Evolutionary conservation across 2,888 invertebrate genomes (phyloP).

Genomic region (Metellina segmentata): DNA sequence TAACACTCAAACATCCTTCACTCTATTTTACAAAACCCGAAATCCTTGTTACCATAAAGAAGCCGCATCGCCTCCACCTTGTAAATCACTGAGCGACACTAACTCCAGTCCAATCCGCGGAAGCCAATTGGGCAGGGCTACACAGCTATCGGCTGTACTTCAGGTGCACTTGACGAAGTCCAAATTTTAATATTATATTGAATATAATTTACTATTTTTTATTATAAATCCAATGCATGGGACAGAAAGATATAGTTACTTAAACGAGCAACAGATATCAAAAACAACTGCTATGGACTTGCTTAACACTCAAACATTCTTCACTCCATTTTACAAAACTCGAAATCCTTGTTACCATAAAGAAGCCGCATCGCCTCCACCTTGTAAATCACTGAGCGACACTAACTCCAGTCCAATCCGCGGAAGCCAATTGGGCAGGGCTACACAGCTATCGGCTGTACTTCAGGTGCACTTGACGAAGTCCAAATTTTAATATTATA

Average conservation of each 20-base stretch:
- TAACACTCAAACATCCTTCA: neutral
- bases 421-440: neutral
- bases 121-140: too few relatives aligned
- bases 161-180: neutral
- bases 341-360: neutral
- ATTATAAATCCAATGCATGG: neutral
- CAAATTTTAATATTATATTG: too few relatives aligned
- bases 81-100: constrained; percentile 8
- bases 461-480: neutral
- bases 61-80: neutral
- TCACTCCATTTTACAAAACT: neutral
- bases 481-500: too few relatives aligned
- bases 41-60: neutral
- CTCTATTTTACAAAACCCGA: neutral
- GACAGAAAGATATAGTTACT: too few relatives aligned
- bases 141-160: too few relatives aligned
- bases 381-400: constrained; percentile 2
- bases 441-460: too few relatives aligned
- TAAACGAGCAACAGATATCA: too few relatives aligned
- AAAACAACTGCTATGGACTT: too few relatives aligned
- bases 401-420: too few relatives aligned
- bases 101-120: too few relatives aligned
- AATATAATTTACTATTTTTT: too few relatives aligned
- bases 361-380: neutral
- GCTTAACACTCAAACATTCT: neutral